phyloP scores from a whole-genome alignment of 2,113 vertebrate genomes.

The Actenoides lindsayi region DNA sequence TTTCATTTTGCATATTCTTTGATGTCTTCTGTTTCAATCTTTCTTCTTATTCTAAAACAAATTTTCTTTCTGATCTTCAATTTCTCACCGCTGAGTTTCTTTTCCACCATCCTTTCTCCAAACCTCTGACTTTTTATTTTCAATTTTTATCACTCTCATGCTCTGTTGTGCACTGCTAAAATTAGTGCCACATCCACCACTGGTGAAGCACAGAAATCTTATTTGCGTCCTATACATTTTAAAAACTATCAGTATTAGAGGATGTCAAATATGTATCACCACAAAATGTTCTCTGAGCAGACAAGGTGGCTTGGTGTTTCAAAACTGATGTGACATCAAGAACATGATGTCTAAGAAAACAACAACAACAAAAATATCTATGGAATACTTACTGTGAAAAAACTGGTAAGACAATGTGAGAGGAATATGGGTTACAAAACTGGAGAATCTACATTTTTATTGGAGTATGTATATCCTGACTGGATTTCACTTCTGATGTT shows the following conservation, averaged over 20 bases:
- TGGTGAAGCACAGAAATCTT: background rate
- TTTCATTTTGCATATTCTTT: background rate
- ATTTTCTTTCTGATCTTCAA: background rate
- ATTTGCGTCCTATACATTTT: background rate
- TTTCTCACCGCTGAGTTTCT: background rate
- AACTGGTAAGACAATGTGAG: background rate
- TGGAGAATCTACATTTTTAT: background rate
- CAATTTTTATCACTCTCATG: background rate
- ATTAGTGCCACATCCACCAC: background rate
- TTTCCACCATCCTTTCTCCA: background rate
- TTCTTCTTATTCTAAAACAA: background rate
- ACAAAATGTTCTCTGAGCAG: background rate
- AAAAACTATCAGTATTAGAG: background rate
- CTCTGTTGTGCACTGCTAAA: background rate
- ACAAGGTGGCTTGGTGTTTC: fast-evolving
- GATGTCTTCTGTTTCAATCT: background rate
- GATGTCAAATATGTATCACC: background rate
- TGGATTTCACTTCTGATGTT: background rate
- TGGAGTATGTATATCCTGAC: background rate
- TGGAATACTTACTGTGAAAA: background rate
- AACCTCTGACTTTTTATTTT: background rate
- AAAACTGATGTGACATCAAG: background rate
- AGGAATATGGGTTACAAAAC: background rate
- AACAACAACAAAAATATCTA: background rate
- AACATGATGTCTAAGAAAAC: fast-evolving